Conservation (phyloP, 30 jellyfish, hydroid and myxozoan species). For the Aurelia coerulea region DNA sequence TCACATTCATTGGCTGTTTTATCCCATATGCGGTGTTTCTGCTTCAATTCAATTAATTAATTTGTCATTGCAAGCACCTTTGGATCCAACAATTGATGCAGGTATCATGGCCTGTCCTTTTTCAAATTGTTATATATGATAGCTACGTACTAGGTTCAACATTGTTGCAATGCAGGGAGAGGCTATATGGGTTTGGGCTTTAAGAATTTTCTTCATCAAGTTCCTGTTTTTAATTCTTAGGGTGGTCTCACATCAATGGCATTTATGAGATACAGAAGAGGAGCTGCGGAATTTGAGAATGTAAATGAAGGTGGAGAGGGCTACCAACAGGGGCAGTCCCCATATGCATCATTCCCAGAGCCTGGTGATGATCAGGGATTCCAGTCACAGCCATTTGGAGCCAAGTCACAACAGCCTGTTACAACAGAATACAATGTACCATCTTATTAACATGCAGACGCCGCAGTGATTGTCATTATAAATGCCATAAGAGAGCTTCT, state of each 20-base stretch:
- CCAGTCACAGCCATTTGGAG: slow-evolving; percentile 93
- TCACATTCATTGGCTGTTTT: too few relatives aligned
- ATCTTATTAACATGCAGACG: slow-evolving; percentile 41
- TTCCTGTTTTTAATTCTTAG: slow-evolving; percentile 20
- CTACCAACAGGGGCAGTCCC: slow-evolving; percentile 80
- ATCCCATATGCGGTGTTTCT: too few relatives aligned
- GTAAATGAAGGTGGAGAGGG: slow-evolving; percentile 48
- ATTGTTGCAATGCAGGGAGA: too few relatives aligned
- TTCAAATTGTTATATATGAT: too few relatives aligned
- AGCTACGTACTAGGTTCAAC: too few relatives aligned
- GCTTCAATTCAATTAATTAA: too few relatives aligned
- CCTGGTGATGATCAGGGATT: slow-evolving; percentile 90
- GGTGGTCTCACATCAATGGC: slow-evolving; percentile 87
- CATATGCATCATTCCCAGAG: slow-evolving; percentile 97
- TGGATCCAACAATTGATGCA: too few relatives aligned
- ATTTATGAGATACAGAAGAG: slow-evolving; percentile 71
- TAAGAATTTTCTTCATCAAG: background rate
- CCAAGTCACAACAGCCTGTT: slow-evolving; percentile 82
- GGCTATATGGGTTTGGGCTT: too few relatives aligned
- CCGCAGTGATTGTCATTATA: too few relatives aligned
- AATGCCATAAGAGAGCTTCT: too few relatives aligned
- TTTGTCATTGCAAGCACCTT: too few relatives aligned
- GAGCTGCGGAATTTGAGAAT: slow-evolving; percentile 72
- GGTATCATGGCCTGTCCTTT: too few relatives aligned
- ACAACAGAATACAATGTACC: slow-evolving; percentile 95